Evolutionary conservation across 2,797 vertebrate species (phyloP).

Genomic region (Danio tinwini): DNA sequence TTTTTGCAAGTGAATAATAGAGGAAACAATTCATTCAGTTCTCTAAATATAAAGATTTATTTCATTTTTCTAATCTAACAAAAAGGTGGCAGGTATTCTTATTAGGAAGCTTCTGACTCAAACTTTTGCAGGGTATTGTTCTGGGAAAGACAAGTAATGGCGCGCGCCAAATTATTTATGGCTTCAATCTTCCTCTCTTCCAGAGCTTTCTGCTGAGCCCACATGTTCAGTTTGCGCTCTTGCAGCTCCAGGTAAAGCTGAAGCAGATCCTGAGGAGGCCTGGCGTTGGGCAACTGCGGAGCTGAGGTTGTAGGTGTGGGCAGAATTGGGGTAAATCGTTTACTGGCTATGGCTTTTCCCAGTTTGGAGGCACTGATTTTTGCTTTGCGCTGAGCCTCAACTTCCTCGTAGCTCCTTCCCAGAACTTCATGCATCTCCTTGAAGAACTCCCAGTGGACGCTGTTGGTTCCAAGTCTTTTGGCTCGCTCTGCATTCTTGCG

Average conservation of each 20-base stretch:
- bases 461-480: constrained; percentile 70
- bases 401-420: constrained; percentile 76
- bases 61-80: neutral
- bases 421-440: constrained; percentile 77
- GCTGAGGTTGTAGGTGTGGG: constrained; percentile 70
- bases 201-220: constrained; percentile 82
- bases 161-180: constrained; percentile 82
- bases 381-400: constrained; percentile 73
- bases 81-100: constrained; percentile 6
- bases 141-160: constrained; percentile 78
- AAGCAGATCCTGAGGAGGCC: constrained; percentile 78
- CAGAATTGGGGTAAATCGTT: constrained; percentile 79
- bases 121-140: constrained; percentile 61
- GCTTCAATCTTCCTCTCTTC: constrained; percentile 84
- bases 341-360: constrained; percentile 75
- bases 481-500: constrained; percentile 79
- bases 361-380: constrained; percentile 71
- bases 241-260: constrained; percentile 84
- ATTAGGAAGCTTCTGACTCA: neutral
- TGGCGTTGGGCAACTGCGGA: constrained; percentile 40
- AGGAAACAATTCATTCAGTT: neutral
- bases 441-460: constrained; percentile 84
- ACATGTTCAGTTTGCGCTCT: constrained; percentile 84
- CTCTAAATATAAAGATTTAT: neutral
- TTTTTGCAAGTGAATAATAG: neutral